Base-by-base conservation (phyloP, 2,113 vertebrate species). In the Sprattus sprattus region DNA sequence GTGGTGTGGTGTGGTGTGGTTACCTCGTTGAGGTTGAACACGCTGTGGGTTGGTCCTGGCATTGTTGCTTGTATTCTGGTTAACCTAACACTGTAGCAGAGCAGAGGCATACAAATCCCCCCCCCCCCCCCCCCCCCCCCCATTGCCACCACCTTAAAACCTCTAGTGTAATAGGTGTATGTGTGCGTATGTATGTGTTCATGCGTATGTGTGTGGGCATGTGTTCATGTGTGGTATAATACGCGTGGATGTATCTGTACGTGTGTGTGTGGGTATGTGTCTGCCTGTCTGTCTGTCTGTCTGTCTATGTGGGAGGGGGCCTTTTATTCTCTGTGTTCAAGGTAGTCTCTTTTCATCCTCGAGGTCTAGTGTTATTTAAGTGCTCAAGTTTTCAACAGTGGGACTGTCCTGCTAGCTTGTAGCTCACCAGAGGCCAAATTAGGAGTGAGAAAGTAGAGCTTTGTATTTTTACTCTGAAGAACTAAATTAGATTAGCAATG, bases 1-100 rank as follows among this genome's bases (percentile, higher is more conserved):
- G 90, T 90, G 90, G 90, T 91, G 89, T 88, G 86, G 87, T 90
- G 90, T 90, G 90, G 90, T 91, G 89, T 88, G 86, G 87, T 86
- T 87, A 87, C 88, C 89, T 86, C 47, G 85, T 85, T 87, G 86
- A 46, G 81, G 78, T 78, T 47, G 80, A 4, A 39, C 39, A 39
- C 64, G 87, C 81, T 89, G 85, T 86, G 90, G 88, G 87, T 50
- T 82, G 71, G 71, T 10, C 71, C 28, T 78, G 71, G 71, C 71
- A 78, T 32, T 9, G 11, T 11, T 78, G 25, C 71, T 78, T 15
- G 5, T 39, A 16, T 10, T 78, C 28, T 78, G 71, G 71, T 78
- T 78, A 78, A 78, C 71, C 71, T 32, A 32, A 78, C 28, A 15
- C 28, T 78, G 11, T 32, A 78, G 71, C 11, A 13, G 32, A 32